Evolutionary conservation across 2,888 invertebrate species (phyloP).

Genomic region (Melipona beecheii): DNA sequence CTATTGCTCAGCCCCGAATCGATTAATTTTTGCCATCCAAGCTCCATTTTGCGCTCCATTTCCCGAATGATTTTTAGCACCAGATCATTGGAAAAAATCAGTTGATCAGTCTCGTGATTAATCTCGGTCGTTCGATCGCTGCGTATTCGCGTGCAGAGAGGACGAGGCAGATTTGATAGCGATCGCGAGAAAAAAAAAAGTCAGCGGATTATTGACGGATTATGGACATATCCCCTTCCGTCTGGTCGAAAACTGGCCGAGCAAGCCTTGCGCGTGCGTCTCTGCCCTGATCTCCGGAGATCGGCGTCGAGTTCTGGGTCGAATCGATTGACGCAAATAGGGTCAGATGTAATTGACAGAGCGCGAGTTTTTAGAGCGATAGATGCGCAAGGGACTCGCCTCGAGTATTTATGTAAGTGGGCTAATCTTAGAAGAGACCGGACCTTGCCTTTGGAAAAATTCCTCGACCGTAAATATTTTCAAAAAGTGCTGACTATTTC

Average conservation of each 20-base stretch:
- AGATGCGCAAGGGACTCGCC: background rate
- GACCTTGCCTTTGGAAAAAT: background rate
- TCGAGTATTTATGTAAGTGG: background rate
- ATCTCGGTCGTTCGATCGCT: slow-evolving; percentile 42
- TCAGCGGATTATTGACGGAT: slow-evolving; percentile 33
- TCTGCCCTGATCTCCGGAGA: background rate
- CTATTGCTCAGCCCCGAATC: too few relatives aligned
- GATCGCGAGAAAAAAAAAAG: slow-evolving; percentile 5
- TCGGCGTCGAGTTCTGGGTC: background rate
- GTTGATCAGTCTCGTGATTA: slow-evolving; percentile 26
- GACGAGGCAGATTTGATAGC: background rate
- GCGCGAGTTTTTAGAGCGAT: background rate
- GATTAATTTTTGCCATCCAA: background rate
- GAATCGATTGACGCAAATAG: slow-evolving; percentile 40
- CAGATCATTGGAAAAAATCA: slow-evolving; percentile 27
- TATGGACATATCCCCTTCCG: background rate
- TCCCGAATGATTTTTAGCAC: too few relatives aligned
- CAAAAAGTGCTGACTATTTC: background rate
- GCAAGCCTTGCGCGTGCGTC: slow-evolving; percentile 32
- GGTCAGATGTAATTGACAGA: slow-evolving; percentile 4
- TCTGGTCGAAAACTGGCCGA: slow-evolving; percentile 16
- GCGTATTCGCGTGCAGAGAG: slow-evolving; percentile 10
- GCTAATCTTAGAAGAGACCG: background rate
- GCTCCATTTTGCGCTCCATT: too few relatives aligned
- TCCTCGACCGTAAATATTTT: background rate